Base-by-base conservation (phyloP, 1,140 invertebrate genomes). In the Samia ricini region DNA sequence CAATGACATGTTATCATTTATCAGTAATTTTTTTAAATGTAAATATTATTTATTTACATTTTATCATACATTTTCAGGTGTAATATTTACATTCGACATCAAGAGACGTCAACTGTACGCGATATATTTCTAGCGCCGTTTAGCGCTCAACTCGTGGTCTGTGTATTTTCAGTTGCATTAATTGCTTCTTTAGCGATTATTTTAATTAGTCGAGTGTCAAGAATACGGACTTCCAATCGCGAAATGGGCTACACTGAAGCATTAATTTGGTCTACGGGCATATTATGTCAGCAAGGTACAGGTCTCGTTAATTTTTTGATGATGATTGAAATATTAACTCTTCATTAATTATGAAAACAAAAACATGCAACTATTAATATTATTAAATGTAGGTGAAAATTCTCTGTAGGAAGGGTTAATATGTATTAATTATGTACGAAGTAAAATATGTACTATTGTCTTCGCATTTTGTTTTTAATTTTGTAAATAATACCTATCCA, bases 81-180 rank as follows among this genome's bases (percentile, higher is more conserved):
- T 68, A 93, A 93, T 51, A 93, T 94, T 67, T 94, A 94, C 68
- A 92, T 93, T 50, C 91, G 92, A 23, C 92, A 92, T 8, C 89
- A 93, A 68, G 91, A 93, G 59, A 92, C 91, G 2, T 91, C 92
- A 7, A 91, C 91, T 8, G 91, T 93, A 20, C 87, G 92, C 2
- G 92, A 94, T 63, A 94, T 94, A 81, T 94, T 93, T 76, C 61
- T 93, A 18, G 91, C 92, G 23, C 93, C 93, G 0, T 94, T 94
- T 64, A 93, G 91, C 63, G 82, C 83, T 7, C 85, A 85, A 12
- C 76, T 94, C 15, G 62, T 93, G 0, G 64, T 87, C 0, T 92
- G 91, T 61, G 93, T 94, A 0, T 71, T 91, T 0, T 84, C 76
- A 0, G 91, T 93, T 2, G 91, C 89, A 1, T 21, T 93, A 0